Conservation (phyloP, 2,113 vertebrate species). For the Arizona elegans region DNA sequence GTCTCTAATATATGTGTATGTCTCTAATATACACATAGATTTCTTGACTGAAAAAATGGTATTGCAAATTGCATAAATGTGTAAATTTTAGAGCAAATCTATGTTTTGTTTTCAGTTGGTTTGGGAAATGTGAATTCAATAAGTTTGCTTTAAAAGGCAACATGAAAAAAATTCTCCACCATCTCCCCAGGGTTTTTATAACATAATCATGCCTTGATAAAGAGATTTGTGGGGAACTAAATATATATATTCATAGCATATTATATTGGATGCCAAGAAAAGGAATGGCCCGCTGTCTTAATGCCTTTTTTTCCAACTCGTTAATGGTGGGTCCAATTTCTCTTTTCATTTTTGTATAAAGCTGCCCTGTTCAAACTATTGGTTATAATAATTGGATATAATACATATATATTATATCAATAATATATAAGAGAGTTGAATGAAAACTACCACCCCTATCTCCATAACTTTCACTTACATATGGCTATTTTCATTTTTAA, state of each 20-base stretch:
- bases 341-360: rapidly evolving
- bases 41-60: background rate
- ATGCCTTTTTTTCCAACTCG: rapidly evolving
- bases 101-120: background rate
- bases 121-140: background rate
- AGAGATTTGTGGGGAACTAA: background rate
- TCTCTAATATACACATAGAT: background rate
- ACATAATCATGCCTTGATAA: background rate
- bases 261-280: background rate
- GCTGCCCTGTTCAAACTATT: rapidly evolving
- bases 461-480: background rate
- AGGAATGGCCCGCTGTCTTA: background rate
- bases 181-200: background rate
- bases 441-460: background rate
- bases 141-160: background rate
- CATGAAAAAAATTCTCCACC: background rate
- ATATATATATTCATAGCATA: background rate
- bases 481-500: background rate
- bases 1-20: background rate
- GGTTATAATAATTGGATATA: too few relatives aligned
- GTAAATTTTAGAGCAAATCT: background rate
- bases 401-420: background rate
- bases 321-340: rapidly evolving
- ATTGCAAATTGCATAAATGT: background rate
- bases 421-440: too few relatives aligned